Conservation (phyloP, 2,113 vertebrate genomes). For the Sinosuthora webbiana region DNA sequence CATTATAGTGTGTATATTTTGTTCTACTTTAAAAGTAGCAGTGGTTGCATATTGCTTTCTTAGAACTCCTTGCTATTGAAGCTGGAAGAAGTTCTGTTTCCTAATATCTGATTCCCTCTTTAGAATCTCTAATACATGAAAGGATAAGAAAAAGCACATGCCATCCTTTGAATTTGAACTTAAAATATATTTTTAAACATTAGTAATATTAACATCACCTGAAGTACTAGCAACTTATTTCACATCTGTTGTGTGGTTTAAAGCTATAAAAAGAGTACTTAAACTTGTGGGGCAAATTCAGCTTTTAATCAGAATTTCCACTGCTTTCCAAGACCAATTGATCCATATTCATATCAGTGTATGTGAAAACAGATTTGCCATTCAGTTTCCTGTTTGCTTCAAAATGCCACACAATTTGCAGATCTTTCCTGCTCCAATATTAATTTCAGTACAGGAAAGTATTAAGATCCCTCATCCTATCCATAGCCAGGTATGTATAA, state of each 20-base stretch:
- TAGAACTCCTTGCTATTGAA: not conserved
- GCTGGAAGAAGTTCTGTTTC: not conserved
- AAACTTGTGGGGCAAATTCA: not conserved
- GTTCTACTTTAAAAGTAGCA: not conserved
- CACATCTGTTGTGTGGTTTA: not conserved
- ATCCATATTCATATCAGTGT: not conserved
- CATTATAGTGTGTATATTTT: not conserved
- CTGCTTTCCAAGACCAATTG: not conserved
- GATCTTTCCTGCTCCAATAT: not conserved
- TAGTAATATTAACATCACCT: not conserved
- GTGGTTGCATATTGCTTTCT: not conserved
- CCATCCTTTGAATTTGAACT: not conserved
- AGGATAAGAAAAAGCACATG: not conserved
- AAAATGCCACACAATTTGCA: not conserved
- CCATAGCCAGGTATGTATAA: not conserved
- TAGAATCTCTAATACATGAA: not conserved
- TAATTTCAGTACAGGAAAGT: not conserved
- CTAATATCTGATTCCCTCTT: not conserved
- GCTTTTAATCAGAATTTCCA: not conserved
- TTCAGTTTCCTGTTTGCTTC: not conserved
- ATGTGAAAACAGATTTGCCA: not conserved
- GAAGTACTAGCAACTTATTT: not conserved
- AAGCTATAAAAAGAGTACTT: not conserved
- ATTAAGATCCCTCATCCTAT: not conserved
- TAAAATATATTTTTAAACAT: not conserved